phyloP scores from a whole-genome alignment of 1,140 invertebrate species.

The Gonioctena quinquepunctata region DNA sequence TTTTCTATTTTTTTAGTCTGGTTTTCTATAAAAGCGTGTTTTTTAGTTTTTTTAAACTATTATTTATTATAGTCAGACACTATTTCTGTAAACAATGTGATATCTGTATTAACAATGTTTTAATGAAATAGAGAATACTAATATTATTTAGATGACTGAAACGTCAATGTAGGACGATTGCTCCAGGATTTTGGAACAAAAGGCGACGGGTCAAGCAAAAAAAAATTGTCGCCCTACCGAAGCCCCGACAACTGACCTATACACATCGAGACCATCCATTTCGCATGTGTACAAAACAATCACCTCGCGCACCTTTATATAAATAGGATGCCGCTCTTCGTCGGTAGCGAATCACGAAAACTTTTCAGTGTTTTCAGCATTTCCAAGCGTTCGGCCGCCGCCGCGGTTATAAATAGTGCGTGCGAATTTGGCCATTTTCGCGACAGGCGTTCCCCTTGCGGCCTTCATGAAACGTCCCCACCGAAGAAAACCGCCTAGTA shows the following conservation, averaged over 20 bases:
- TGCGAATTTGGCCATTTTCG: conserved; percentile 1
- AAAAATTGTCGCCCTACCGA: no score
- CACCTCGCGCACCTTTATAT: conserved; percentile 34
- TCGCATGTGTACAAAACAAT: conserved; percentile 23
- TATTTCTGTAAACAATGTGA: no score
- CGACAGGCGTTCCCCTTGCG: neutral
- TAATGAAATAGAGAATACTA: no score
- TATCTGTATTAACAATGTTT: no score
- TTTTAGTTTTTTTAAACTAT: no score
- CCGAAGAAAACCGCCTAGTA: neutral
- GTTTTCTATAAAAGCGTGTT: no score
- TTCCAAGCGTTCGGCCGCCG: neutral
- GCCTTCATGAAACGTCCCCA: neutral
- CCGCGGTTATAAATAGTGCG: conserved; percentile 5
- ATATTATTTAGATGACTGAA: no score
- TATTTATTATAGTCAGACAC: no score
- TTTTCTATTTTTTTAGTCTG: no score
- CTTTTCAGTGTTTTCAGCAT: conserved; percentile 16
- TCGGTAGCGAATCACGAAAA: conserved; percentile 5
- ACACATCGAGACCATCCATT: neutral
- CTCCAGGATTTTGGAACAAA: no score
- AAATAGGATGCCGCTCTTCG: conserved; percentile 27
- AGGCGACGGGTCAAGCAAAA: no score
- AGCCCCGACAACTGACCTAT: conserved; percentile 31
- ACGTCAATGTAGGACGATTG: no score